A percentile compares a stretch with the other conserved stretches of the same genome.
Conservation (phyloP, 2,113 vertebrate species). For the Ornithorhynchus anatinus region DNA sequence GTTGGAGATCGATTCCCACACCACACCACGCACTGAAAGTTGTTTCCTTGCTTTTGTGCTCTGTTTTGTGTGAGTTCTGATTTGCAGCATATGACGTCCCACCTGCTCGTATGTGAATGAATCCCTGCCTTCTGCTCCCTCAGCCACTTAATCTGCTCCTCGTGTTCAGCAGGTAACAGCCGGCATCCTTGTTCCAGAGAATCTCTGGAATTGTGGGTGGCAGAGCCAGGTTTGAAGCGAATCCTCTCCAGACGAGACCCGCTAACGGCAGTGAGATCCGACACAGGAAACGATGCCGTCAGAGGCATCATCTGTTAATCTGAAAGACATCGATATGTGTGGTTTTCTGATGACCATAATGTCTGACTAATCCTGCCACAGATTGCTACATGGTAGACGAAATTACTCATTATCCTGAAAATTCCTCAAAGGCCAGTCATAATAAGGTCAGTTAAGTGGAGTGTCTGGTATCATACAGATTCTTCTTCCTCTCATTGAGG, state of each 20-base stretch:
- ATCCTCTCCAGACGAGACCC: neutral
- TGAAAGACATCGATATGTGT: neutral
- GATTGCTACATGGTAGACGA: slow-evolving; percentile 51
- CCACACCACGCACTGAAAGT: too few relatives aligned
- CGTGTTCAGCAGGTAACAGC: too few relatives aligned
- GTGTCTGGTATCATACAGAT: slow-evolving; percentile 36
- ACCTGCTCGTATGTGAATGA: too few relatives aligned
- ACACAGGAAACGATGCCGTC: neutral
- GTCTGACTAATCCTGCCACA: neutral
- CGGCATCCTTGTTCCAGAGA: too few relatives aligned
- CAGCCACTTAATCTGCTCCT: too few relatives aligned
- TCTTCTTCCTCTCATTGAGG: slow-evolving; percentile 15
- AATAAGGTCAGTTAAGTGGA: slow-evolving; percentile 54
- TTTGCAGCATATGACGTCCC: too few relatives aligned
- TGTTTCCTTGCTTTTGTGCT: too few relatives aligned
- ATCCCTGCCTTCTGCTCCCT: too few relatives aligned
- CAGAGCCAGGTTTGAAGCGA: neutral
- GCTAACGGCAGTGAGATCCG: neutral
- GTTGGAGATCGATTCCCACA: too few relatives aligned
- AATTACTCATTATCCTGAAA: slow-evolving; percentile 54
- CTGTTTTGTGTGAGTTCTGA: too few relatives aligned
- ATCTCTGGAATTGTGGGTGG: too few relatives aligned
- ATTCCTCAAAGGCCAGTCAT: slow-evolving; percentile 49
- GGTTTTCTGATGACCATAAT: neutral
- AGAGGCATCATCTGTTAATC: neutral